Conservation (phyloP, 1,140 invertebrate species). For the Ylistrum balloti region DNA sequence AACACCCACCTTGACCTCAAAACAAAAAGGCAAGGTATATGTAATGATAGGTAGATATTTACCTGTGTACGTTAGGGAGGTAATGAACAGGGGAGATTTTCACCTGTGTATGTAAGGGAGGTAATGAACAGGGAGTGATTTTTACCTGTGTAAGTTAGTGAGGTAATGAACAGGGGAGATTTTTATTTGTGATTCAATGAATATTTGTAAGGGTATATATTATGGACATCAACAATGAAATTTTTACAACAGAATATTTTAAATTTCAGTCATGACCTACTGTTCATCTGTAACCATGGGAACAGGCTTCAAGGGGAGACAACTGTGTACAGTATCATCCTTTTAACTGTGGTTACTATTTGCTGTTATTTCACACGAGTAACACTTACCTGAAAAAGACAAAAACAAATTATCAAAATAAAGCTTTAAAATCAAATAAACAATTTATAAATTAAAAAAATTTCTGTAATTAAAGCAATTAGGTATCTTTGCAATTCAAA, state of each 20-base stretch:
- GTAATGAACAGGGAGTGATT: background rate
- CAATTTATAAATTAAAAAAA: background rate
- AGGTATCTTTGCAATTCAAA: background rate
- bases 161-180: too few relatives aligned
- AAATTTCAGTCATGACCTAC: background rate
- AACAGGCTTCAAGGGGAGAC: background rate
- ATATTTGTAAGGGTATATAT: too few relatives aligned
- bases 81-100: too few relatives aligned
- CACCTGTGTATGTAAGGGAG: background rate
- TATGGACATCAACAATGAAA: too few relatives aligned
- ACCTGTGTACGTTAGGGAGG: too few relatives aligned
- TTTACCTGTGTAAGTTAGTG: background rate
- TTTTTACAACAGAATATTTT: too few relatives aligned
- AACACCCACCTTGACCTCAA: background rate
- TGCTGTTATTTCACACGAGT: background rate
- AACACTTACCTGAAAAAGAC: slow-evolving; percentile 31
- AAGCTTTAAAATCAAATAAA: background rate
- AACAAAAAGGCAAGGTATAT: background rate
- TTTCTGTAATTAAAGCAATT: background rate
- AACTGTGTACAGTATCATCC: background rate
- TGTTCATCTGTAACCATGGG: background rate
- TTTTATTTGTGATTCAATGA: too few relatives aligned
- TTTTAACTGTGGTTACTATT: background rate
- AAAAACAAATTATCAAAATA: background rate
- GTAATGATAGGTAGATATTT: background rate